Evolutionary conservation across 2,113 vertebrate genomes (phyloP).

Genomic region (Hipposideros armiger): DNA sequence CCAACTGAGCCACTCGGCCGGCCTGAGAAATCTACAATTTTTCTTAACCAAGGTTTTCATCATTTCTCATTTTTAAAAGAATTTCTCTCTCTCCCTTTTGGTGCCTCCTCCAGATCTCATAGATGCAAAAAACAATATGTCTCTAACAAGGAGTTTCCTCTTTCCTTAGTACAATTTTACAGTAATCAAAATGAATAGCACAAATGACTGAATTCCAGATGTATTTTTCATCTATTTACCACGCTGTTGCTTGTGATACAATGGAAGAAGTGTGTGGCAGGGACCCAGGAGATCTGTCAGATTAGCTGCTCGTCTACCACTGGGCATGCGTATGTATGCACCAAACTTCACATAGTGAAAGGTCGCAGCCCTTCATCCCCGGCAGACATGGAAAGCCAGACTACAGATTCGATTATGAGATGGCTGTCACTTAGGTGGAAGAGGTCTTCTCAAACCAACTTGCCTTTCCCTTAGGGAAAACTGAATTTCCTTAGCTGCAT

Average conservation of each 20-base stretch:
- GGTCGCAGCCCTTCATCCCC: not conserved
- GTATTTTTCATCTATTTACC: constrained; percentile 62
- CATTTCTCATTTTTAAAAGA: constrained; percentile 25
- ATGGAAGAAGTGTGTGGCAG: not conserved
- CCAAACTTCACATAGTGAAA: not conserved
- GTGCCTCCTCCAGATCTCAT: not conserved
- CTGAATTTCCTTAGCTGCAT: not conserved
- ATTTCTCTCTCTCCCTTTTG: not conserved
- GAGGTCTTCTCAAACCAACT: constrained; percentile 62
- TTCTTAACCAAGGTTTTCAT: constrained; percentile 12
- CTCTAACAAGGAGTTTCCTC: not conserved
- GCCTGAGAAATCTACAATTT: not conserved
- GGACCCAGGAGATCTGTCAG: not conserved
- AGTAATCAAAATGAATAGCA: constrained; percentile 26
- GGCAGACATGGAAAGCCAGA: not conserved
- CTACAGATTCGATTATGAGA: not conserved
- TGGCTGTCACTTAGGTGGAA: constrained; percentile 32
- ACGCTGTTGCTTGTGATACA: not conserved
- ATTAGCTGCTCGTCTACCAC: not conserved
- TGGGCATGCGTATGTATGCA: not conserved
- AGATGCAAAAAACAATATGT: not conserved
- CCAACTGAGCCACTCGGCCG: no score
- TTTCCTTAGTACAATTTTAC: not conserved
- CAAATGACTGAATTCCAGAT: not conserved
- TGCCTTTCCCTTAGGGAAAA: constrained; percentile 1